A percentile compares a stretch with the other conserved stretches of the same genome.
Evolutionary conservation across 2,797 vertebrate species (phyloP).

Genomic region (Melanogrammus aeglefinus): DNA sequence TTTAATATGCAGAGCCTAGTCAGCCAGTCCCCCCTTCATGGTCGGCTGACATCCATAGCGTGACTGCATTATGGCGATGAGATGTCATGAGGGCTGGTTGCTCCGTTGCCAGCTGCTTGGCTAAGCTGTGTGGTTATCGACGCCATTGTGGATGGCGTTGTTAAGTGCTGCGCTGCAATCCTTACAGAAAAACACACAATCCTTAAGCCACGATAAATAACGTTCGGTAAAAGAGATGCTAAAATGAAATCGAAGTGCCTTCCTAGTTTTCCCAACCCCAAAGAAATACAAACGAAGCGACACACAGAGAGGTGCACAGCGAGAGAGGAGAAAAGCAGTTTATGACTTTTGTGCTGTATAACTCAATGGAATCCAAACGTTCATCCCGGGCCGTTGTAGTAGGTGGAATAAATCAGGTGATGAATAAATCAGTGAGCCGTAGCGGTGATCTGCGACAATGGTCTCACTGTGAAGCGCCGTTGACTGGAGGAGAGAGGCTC

Average conservation of each 20-base stretch:
- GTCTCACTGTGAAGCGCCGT: background rate
- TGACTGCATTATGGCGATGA: slow-evolving; percentile 4
- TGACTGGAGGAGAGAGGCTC: background rate
- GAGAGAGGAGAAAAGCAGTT: background rate
- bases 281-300: background rate
- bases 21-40: slow-evolving; percentile 2
- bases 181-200: slow-evolving; percentile 1
- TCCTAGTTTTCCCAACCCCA: background rate
- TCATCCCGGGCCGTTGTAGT: too few relatives aligned
- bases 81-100: slow-evolving; percentile 5
- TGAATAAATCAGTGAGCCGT: background rate
- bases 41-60: slow-evolving; percentile 15
- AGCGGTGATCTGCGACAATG: background rate
- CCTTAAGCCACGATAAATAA: background rate
- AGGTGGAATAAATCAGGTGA: too few relatives aligned
- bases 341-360: too few relatives aligned
- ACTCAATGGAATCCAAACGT: too few relatives aligned
- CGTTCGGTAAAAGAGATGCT: background rate
- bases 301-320: background rate
- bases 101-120: background rate
- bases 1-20: slow-evolving; percentile 2
- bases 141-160: slow-evolving; percentile 7
- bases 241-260: background rate
- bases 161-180: background rate
- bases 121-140: slow-evolving; percentile 13